phyloP scores from a whole-genome alignment of 2,797 vertebrate species.

The Pseudochirops corinnae region DNA sequence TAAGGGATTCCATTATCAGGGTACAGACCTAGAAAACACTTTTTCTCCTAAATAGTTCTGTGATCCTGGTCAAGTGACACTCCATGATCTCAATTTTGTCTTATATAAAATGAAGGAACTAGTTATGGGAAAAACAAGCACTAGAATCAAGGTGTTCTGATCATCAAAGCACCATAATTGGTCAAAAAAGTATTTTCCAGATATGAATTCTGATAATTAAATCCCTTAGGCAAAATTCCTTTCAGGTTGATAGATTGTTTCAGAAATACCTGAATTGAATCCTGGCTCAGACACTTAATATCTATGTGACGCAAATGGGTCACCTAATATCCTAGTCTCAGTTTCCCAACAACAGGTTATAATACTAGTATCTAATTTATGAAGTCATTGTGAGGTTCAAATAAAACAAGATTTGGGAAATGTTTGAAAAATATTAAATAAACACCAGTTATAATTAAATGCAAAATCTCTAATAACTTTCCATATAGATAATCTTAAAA shows the following conservation, averaged over 20 bases:
- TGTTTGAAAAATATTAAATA: background rate
- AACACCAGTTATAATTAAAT: background rate
- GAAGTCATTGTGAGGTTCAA: background rate
- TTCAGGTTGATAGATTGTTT: constrained; percentile 9
- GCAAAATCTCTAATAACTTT: background rate
- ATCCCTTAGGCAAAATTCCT: background rate
- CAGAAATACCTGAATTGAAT: background rate
- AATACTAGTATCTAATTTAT: background rate
- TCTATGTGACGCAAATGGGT: background rate
- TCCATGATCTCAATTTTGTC: background rate
- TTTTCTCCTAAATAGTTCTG: background rate
- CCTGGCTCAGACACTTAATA: background rate
- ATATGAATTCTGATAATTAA: background rate
- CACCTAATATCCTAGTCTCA: background rate
- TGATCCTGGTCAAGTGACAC: background rate
- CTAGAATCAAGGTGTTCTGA: background rate
- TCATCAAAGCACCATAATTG: background rate
- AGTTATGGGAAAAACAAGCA: background rate
- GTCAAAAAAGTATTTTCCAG: too few species aligned
- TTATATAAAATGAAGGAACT: background rate
- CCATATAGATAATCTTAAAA: background rate
- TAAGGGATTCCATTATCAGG: background rate
- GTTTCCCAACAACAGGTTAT: background rate
- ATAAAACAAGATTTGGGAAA: background rate
- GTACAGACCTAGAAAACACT: background rate